Percentiles rank a stretch among this genome's conserved stretches.
These are phyloP conservation scores for Muntiacus reevesi DNA, from an alignment of 2,113 vertebrate genomes.

Conservation along the genomic window DNA sequence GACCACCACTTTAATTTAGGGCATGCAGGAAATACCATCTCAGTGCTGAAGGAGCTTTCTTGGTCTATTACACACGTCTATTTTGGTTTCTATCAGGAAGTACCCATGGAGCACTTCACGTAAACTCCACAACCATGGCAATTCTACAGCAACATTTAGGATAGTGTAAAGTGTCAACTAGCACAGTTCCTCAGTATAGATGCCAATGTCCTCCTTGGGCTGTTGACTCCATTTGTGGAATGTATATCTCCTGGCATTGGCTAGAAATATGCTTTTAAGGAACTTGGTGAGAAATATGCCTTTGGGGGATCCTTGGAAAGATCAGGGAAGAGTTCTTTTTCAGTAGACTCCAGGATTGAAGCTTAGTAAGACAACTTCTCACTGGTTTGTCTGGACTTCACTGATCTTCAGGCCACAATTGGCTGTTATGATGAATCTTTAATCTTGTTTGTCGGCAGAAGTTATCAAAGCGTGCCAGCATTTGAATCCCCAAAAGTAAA, in stretches of 20 bases:
- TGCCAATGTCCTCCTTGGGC: not conserved
- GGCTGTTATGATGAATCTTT: not conserved
- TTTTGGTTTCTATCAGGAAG: not conserved
- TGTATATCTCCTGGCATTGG: not conserved
- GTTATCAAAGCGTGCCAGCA: not conserved
- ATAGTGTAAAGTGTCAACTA: not conserved
- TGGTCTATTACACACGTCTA: not conserved
- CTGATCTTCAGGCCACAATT: not conserved
- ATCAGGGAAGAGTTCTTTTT: not conserved
- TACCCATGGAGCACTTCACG: not conserved
- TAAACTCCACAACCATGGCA: rapidly evolving
- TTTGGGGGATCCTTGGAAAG: constrained; percentile 31
- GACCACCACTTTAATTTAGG: not conserved
- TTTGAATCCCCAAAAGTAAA: not conserved
- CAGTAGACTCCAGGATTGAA: not conserved
- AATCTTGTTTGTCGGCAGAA: not conserved
- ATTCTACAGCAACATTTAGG: not conserved
- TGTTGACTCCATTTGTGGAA: not conserved
- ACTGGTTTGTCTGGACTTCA: not conserved
- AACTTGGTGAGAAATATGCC: not conserved
- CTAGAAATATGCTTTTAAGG: not conserved
- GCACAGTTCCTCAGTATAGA: not conserved
- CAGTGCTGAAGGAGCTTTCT: not conserved
- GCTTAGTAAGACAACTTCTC: not conserved
- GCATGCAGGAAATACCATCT: not conserved